A percentile compares a stretch with the other conserved stretches of the same genome.
These are phyloP conservation scores for Aleiodes alternator DNA, from an alignment of 2,888 invertebrate species.

Conservation along the genomic window DNA sequence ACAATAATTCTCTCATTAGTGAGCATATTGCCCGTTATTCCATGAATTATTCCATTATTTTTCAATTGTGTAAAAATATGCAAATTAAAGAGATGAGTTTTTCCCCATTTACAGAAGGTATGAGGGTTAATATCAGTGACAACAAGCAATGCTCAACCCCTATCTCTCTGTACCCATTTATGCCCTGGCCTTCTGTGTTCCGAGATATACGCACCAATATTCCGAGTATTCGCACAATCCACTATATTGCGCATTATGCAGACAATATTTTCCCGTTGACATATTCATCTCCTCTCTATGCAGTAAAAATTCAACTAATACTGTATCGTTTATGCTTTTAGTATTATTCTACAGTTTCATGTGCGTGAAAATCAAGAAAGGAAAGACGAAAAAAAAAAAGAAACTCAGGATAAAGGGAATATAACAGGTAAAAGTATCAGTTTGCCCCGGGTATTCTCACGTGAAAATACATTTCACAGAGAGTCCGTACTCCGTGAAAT, in stretches of 20 bases:
- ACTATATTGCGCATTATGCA: constrained; percentile 32
- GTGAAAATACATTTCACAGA: constrained; percentile 55
- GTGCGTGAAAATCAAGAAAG: no score
- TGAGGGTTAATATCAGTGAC: constrained; percentile 13
- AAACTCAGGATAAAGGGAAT: no score
- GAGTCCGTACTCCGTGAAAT: constrained; percentile 62
- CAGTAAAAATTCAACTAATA: neutral
- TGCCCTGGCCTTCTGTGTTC: constrained; percentile 23
- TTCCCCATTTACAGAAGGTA: neutral
- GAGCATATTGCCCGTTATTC: neutral
- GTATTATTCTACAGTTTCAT: no score
- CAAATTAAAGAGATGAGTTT: constrained; percentile 18
- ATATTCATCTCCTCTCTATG: neutral
- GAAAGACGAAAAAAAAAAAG: no score
- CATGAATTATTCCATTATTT: constrained; percentile 10
- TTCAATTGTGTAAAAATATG: constrained; percentile 12
- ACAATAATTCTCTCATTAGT: neutral
- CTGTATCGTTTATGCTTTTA: no score
- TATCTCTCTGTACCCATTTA: constrained; percentile 16
- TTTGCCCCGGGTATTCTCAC: constrained; percentile 22
- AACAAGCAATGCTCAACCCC: constrained; percentile 14
- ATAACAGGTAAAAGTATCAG: constrained; percentile 4
- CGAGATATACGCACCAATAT: constrained; percentile 26
- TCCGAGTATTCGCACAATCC: neutral
- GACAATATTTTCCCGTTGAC: neutral